Percentiles rank a stretch among this genome's conserved stretches.
phyloP scores from a whole-genome alignment of 30 jellyfish, hydroid and myxozoan genomes.

The Cassiopea andromeda region DNA sequence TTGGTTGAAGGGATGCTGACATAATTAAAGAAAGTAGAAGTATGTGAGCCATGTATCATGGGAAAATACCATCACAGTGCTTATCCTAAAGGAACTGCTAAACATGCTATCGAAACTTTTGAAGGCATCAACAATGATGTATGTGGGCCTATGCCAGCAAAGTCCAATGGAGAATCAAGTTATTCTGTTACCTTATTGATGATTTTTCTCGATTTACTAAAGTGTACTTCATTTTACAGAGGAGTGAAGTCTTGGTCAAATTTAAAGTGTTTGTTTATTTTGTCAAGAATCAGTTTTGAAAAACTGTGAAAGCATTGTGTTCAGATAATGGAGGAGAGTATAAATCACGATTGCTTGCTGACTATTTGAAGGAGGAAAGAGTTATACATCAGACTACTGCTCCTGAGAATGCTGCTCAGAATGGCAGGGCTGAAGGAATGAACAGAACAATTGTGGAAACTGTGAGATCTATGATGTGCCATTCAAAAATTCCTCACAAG shows the following conservation, averaged over 20 bases:
- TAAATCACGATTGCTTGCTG: conserved; percentile 22
- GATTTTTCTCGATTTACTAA: conserved; percentile 54
- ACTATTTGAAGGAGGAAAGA: conserved; percentile 14
- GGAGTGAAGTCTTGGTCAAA: conserved; percentile 15
- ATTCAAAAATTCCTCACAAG: conserved; percentile 26
- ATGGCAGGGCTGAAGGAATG: conserved; percentile 54
- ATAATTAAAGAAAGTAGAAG: conserved; percentile 3
- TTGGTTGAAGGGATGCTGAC: conserved; percentile 57
- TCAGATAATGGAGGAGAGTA: conserved; percentile 66
- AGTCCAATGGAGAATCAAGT: conserved; percentile 43
- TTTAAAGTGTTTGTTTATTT: conserved; percentile 25
- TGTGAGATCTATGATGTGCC: conserved; percentile 41
- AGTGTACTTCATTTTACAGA: conserved; percentile 22
- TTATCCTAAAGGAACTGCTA: conserved; percentile 34
- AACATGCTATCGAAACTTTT: conserved; percentile 32
- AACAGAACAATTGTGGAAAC: conserved; percentile 58
- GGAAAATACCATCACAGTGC: conserved; percentile 57
- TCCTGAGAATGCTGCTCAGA: conserved; percentile 56
- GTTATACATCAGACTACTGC: conserved; percentile 28
- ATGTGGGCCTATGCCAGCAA: conserved; percentile 28
- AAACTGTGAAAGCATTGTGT: conserved; percentile 39
- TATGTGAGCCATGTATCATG: conserved; percentile 48
- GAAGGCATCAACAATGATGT: conserved; percentile 51
- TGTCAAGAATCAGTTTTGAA: conserved; percentile 14
- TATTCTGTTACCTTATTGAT: conserved; percentile 49